These are phyloP conservation scores for Sorex maritimensis DNA, from an alignment of 2,797 vertebrate genomes.

Conservation along the genomic window DNA sequence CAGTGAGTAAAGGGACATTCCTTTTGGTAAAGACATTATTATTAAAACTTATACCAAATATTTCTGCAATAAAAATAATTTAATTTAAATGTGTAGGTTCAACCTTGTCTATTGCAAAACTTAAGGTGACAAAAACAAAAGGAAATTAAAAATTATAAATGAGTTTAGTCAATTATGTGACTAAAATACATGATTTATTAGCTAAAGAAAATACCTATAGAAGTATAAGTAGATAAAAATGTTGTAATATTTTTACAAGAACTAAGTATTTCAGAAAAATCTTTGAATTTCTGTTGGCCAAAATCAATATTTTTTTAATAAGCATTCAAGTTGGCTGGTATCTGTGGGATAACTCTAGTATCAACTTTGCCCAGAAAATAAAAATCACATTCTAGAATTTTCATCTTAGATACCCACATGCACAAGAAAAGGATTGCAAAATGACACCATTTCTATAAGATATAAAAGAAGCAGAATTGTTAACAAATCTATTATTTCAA, in stretches of 20 bases:
- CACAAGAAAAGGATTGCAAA: slow-evolving; percentile 71
- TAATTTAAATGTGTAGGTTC: neutral
- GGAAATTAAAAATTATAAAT: neutral
- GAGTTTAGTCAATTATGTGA: slow-evolving; percentile 7
- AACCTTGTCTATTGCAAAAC: neutral
- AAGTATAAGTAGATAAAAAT: neutral
- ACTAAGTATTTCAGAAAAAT: slow-evolving; percentile 37
- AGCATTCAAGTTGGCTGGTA: neutral
- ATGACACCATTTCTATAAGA: slow-evolving; percentile 67
- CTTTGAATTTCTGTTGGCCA: slow-evolving; percentile 34
- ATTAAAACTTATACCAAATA: neutral
- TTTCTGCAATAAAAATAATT: neutral
- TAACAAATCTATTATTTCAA: slow-evolving; percentile 84
- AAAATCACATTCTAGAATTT: slow-evolving; percentile 71
- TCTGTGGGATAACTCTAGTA: neutral
- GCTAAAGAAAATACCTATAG: neutral
- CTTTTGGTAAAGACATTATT: too few species aligned
- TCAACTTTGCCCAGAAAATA: slow-evolving; percentile 56
- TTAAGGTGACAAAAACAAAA: slow-evolving; percentile 26
- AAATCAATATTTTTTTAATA: neutral
- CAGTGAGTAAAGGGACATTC: neutral
- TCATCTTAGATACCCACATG: slow-evolving; percentile 44
- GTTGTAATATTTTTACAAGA: slow-evolving; percentile 43
- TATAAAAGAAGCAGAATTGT: slow-evolving; percentile 80
- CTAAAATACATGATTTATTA: neutral